Evolutionary conservation across 2,113 vertebrate species (phyloP).

Genomic region (Chiloscyllium plagiosum): DNA sequence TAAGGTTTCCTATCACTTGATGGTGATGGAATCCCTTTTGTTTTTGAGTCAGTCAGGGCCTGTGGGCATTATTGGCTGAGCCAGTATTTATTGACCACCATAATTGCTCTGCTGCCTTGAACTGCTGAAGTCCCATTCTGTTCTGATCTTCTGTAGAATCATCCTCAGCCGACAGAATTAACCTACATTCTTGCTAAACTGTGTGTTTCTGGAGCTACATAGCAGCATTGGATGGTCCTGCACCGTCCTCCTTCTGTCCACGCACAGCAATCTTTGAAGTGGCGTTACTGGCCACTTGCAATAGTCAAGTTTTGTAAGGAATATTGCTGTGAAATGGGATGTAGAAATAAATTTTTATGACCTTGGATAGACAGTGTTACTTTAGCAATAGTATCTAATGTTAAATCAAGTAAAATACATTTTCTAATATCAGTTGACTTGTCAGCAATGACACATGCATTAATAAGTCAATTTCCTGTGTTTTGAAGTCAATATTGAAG

Average conservation of each 20-base stretch:
- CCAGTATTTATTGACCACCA: too few species aligned
- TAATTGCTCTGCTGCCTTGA: too few species aligned
- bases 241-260: not conserved
- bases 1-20: not conserved
- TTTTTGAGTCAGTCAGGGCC: too few species aligned
- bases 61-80: too few species aligned
- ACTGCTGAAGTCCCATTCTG: not conserved
- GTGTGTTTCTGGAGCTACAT: not conserved
- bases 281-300: not conserved
- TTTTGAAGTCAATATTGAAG: not conserved
- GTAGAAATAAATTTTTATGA: not conserved
- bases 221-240: not conserved
- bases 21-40: not conserved
- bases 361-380: not conserved
- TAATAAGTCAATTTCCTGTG: not conserved
- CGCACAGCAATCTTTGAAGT: not conserved
- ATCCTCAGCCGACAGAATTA: not conserved
- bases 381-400: not conserved
- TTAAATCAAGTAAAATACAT: not conserved
- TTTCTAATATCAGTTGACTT: not conserved
- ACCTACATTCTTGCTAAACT: not conserved
- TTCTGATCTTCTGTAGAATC: not conserved
- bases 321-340: not conserved
- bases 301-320: not conserved
- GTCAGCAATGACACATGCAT: not conserved